Base-by-base conservation (phyloP, 2,113 vertebrate species). In the Trichechus manatus region DNA sequence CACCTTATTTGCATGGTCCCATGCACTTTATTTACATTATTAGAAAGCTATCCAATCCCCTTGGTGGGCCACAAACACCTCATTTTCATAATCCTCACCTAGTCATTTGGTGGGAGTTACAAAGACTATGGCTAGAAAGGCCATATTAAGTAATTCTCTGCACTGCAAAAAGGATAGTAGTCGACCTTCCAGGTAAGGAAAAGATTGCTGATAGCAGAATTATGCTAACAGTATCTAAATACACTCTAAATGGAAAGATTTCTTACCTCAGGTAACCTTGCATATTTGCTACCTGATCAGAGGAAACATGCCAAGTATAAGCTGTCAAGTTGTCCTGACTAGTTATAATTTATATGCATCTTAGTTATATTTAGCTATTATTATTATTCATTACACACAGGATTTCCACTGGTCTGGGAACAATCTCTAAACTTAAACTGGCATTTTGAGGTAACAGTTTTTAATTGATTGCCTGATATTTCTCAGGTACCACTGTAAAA, bases 331-430 rank as follows among this genome's bases (percentile, higher is more conserved):
- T 87, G 13, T 23, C 33, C 53, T 86, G 47, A 47, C 9, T 78
- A 53, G 36, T 94, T 87, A n/a, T 27, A 61, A 81, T 89, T 95
- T 74, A 79, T 79, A 53, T 79, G 31, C 47, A 63, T 33, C 29
- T 79, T 47, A 9, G 47, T 61, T 81, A 84, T 83, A 63, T 44
- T 95, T 96, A 59, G 11, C 11, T 84, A 81, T 39, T 83, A 93
- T 36, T 79, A 74, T 94, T 82, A 96, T 88, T 59, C 5, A 64
- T 59, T 96, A 36, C 7, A 78, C 4, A 31, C 3, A 77, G 50
- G 23, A 61, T 90, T 78, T 11, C 63, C 20, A 78, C 29, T 59
- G n/a, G 22, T 56, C 63, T 78, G 66, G 64, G 36, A 89, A 19
- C 13, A 50, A 72, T 88, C 22, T 91, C 77, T 94, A 93, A 84